Conservation (phyloP, 1,140 invertebrate genomes). For the Calliopsis andreniformis region DNA sequence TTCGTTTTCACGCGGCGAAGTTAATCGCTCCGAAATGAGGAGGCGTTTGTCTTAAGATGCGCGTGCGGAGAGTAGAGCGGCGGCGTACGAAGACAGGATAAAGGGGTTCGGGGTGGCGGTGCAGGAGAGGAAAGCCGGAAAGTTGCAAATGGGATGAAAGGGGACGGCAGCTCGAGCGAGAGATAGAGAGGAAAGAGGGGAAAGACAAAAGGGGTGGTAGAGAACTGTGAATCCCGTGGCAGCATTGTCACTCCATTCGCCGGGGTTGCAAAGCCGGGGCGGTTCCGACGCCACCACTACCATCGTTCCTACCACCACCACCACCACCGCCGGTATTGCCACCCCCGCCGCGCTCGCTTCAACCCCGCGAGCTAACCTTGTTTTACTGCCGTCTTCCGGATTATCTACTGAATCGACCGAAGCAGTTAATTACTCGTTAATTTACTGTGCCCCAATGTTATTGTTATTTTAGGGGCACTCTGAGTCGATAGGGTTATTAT, state of each 20-base stretch:
- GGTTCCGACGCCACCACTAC: constrained; percentile 65
- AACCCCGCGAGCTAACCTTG: constrained; percentile 66
- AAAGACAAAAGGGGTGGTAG: constrained; percentile 69
- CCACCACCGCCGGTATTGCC: constrained; percentile 24
- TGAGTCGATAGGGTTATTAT: neutral
- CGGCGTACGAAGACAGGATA: constrained; percentile 50
- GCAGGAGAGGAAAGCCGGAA: constrained; percentile 56
- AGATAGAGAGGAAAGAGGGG: constrained; percentile 62
- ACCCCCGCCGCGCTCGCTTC: constrained; percentile 23
- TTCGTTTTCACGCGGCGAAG: neutral
- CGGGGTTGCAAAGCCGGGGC: constrained; percentile 67
- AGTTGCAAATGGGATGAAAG: constrained; percentile 69
- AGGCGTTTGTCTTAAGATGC: constrained; percentile 45
- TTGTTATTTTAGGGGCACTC: constrained; percentile 34
- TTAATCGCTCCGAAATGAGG: constrained; percentile 54
- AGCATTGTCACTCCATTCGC: constrained; percentile 72
- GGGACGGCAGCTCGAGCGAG: constrained; percentile 60
- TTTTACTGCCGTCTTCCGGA: constrained; percentile 74
- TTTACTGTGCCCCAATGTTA: constrained; percentile 34
- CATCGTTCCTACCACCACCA: constrained; percentile 49
- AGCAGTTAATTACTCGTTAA: constrained; percentile 69
- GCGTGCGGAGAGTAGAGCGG: constrained; percentile 42
- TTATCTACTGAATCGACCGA: constrained; percentile 67
- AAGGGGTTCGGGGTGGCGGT: constrained; percentile 29
- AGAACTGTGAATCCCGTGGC: constrained; percentile 71